Evolutionary conservation across 2,888 invertebrate genomes (phyloP).

Genomic region (Caenorhabditis becei): DNA sequence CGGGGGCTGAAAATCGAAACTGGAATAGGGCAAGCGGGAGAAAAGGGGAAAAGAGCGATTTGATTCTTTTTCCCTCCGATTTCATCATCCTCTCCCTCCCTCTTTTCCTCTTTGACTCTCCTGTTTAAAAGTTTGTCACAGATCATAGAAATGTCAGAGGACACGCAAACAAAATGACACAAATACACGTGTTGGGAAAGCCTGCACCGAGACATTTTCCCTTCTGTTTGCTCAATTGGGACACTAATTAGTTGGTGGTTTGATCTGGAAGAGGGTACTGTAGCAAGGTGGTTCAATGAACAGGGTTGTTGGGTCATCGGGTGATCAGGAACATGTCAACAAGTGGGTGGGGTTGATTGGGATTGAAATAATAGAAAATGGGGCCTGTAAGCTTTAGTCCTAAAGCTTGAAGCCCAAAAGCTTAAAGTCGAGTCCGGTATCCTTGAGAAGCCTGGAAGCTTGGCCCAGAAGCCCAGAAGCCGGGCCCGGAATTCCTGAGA

Average conservation of each 20-base stretch:
- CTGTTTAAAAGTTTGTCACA: constrained; percentile 18
- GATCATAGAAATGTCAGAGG: constrained; percentile 29
- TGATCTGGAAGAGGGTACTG: constrained; percentile 34
- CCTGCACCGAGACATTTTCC: background rate
- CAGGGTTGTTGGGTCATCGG: background rate
- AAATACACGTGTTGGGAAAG: constrained; percentile 47
- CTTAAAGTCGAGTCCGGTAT: no score
- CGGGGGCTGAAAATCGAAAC: background rate
- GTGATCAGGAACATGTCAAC: no score
- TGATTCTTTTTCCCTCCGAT: background rate
- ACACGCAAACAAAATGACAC: constrained; percentile 18
- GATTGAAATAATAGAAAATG: no score
- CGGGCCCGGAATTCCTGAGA: no score
- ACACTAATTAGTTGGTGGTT: constrained; percentile 27
- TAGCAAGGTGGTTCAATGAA: background rate
- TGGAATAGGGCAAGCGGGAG: background rate
- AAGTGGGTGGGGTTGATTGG: no score
- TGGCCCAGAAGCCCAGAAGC: no score
- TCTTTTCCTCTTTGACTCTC: background rate
- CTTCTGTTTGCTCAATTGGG: constrained; percentile 34
- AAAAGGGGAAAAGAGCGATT: background rate
- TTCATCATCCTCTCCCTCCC: constrained; percentile 7
- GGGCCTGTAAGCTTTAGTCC: no score
- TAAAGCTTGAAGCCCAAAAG: no score
- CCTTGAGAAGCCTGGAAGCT: no score